A percentile compares a stretch with the other conserved stretches of the same genome.
These are phyloP conservation scores for Brachionichthys hirsutus DNA, from an alignment of 2,113 vertebrate species.

Conservation along the genomic window DNA sequence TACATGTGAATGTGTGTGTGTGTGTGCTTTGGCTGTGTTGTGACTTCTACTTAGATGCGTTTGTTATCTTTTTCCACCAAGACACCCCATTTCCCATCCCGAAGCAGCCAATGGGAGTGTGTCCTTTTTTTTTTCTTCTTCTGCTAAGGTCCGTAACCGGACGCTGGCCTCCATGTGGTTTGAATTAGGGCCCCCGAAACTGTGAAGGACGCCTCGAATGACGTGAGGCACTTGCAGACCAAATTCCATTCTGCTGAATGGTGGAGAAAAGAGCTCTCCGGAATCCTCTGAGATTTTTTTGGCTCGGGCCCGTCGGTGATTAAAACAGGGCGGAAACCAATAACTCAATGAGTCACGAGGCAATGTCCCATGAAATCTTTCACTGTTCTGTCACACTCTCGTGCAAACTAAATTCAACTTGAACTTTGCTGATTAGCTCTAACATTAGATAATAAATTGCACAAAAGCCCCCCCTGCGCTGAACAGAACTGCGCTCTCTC, in stretches of 20 bases:
- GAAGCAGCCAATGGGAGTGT: constrained; percentile 79
- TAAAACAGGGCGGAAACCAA: constrained; percentile 79
- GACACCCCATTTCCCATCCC: constrained; percentile 81
- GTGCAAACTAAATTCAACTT: constrained; percentile 56
- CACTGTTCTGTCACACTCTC: constrained; percentile 71
- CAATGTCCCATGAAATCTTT: constrained; percentile 75
- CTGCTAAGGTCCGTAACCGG: constrained; percentile 75
- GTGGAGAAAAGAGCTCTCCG: constrained; percentile 76
- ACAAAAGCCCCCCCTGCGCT: constrained; percentile 41
- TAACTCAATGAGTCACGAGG: constrained; percentile 77
- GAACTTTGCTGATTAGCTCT: constrained; percentile 58
- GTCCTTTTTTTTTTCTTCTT: constrained; percentile 44
- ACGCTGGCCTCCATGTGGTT: constrained; percentile 91
- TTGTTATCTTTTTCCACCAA: constrained; percentile 83
- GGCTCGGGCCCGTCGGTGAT: constrained; percentile 75
- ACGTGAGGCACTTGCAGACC: constrained; percentile 83
- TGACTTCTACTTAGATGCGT: constrained; percentile 84
- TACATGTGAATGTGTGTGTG: constrained; percentile 51
- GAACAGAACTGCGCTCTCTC: constrained; percentile 32
- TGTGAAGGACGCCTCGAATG: constrained; percentile 83
- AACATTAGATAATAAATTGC: constrained; percentile 33
- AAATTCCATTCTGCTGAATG: constrained; percentile 93
- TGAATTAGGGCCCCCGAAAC: constrained; percentile 89
- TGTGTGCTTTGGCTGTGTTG: constrained; percentile 78
- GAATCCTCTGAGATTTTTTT: constrained; percentile 74